These are phyloP conservation scores for Lepus europaeus DNA, from an alignment of 2,113 vertebrate genomes.

Conservation along the genomic window DNA sequence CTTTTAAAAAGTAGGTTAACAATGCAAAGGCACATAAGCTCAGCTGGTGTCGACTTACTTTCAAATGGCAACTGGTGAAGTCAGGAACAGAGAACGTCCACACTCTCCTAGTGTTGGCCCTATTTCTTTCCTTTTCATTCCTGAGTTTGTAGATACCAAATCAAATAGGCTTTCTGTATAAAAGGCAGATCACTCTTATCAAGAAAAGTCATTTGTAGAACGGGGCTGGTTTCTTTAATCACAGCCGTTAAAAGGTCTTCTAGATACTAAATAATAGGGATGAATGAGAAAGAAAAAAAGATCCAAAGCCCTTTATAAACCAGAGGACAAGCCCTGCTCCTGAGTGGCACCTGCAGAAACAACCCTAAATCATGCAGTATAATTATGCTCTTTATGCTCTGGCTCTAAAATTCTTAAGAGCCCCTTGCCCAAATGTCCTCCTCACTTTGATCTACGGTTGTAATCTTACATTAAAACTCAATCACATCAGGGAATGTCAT, in stretches of 20 bases:
- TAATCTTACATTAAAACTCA: conserved; percentile 84
- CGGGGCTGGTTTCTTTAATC: conserved; percentile 50
- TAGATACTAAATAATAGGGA: conserved; percentile 55
- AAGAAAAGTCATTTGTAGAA: conserved; percentile 21
- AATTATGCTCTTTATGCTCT: conserved; percentile 85
- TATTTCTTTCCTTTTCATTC: neutral
- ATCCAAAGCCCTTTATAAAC: conserved; percentile 53
- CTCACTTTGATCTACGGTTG: conserved; percentile 85
- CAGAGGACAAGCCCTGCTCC: conserved; percentile 59
- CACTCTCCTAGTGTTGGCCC: neutral
- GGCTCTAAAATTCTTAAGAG: conserved; percentile 85
- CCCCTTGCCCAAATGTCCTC: conserved; percentile 71
- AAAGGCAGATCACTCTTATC: neutral
- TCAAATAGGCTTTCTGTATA: neutral
- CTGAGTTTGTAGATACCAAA: conserved; percentile 46
- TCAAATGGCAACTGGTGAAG: conserved; percentile 49
- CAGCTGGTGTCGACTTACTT: conserved; percentile 24
- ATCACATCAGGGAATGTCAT: conserved; percentile 85
- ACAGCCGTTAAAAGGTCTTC: conserved; percentile 38
- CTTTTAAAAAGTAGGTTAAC: conserved; percentile 36
- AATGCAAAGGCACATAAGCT: neutral
- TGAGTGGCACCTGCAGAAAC: conserved; percentile 82
- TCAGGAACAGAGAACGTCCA: conserved; percentile 27
- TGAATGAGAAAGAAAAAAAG: neutral
- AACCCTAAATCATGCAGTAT: conserved; percentile 80